Base-by-base conservation (phyloP, 64 coral and sea anemone species). In the Hydrozoanthus tunicans region DNA sequence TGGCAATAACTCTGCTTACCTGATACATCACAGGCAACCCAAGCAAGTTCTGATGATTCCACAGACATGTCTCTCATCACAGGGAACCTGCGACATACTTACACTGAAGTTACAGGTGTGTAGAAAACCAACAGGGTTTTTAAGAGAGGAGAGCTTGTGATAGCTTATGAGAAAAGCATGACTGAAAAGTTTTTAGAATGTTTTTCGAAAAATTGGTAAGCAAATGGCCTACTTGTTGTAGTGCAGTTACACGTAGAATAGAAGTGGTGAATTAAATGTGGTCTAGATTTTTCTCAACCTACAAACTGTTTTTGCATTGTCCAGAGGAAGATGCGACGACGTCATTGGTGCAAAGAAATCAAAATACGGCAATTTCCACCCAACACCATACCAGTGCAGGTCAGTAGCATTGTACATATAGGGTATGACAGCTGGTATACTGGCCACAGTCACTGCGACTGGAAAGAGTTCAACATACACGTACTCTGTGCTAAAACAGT, bases 51-150 rank as follows among this genome's bases (percentile, higher is more conserved):
- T 17, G 83, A 66, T 82, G 91, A 95, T 6, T 20, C 56, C 32
- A 88, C 91, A 78, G 93, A 98, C 55, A 81, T 98, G 62, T 98
- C 96, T 32, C 77, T 98, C 7, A 91, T 98, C 61, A 93, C 96
- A 53, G 96, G 96, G 26, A 70, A 91, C 59, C 23, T 98, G 27
- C 90, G 93, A 77, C 93, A 82, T n/a, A 83, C 80, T 4, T 95
- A 93, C 83, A 83, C 66, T 23, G 57, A 88, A 11, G 26, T 81
- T 15, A 77, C 88, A 86, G 81, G 93, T 86, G 64, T 15, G 58
- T 63, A 68, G 7, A 53, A 70, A 26, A 13, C 3, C 1, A 11
- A 17, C 51, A 58, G 6, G 53, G 32, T 10, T 53, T 20, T 53
- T 26, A 69, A 83, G 0, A 24, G 9, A 15, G 17, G 55, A 5